These are phyloP conservation scores for Pipistrellus pipistrellus DNA, from an alignment of 2,797 vertebrate genomes.

Conservation along the genomic window DNA sequence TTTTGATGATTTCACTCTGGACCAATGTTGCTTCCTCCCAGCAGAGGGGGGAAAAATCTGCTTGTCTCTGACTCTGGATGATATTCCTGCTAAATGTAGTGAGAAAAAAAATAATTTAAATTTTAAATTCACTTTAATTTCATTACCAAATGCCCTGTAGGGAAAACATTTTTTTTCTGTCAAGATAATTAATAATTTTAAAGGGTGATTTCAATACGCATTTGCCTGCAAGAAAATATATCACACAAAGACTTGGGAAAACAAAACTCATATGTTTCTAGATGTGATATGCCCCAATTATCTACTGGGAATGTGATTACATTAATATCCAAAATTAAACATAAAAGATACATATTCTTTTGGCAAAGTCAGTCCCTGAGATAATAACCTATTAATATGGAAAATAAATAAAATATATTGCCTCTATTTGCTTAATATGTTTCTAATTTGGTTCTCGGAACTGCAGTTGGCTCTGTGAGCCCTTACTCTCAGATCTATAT, in stretches of 20 bases:
- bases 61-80: slow-evolving; percentile 63
- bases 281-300: not conserved
- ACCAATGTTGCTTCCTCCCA: not conserved
- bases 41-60: not conserved
- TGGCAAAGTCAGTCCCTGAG: not conserved
- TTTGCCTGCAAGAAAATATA: slow-evolving; percentile 35
- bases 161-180: slow-evolving; percentile 45
- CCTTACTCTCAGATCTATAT: not conserved
- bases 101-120: slow-evolving; percentile 78
- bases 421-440: not conserved
- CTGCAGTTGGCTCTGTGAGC: not conserved
- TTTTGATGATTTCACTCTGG: slow-evolving; percentile 9
- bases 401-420: slow-evolving; percentile 3
- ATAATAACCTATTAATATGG: slow-evolving; percentile 47
- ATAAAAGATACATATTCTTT: slow-evolving; percentile 1
- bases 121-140: slow-evolving; percentile 79
- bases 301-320: not conserved
- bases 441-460: slow-evolving; percentile 43
- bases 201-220: not conserved
- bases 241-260: not conserved
- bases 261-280: not conserved
- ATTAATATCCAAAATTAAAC: slow-evolving; percentile 15
- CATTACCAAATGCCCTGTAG: slow-evolving; percentile 47
- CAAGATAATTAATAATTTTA: slow-evolving; percentile 48
- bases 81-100: slow-evolving; percentile 74